A percentile compares a stretch with the other conserved stretches of the same genome.
These are phyloP conservation scores for Coelopa frigida DNA, from an alignment of 1,140 invertebrate genomes.

Conservation along the genomic window DNA sequence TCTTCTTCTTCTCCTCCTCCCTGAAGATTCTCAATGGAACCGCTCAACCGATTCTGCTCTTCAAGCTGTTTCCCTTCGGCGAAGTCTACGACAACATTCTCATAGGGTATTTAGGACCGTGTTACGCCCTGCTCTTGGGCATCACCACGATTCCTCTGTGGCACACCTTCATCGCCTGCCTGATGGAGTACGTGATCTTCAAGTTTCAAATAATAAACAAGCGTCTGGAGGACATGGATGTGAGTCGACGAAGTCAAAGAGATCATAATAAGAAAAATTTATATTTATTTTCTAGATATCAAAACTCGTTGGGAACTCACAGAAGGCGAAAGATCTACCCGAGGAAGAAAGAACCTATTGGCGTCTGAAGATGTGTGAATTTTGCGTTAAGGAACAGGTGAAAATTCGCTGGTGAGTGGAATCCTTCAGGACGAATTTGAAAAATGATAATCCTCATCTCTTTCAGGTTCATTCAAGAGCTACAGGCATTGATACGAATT, in stretches of 20 bases:
- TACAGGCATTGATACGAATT: constrained; percentile 23
- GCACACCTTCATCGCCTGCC: constrained; percentile 35
- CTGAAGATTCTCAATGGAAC: constrained; percentile 15
- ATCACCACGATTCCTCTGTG: constrained; percentile 34
- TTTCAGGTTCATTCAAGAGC: constrained; percentile 21
- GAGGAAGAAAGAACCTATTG: constrained; percentile 15
- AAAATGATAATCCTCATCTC: no score
- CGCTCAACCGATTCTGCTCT: constrained; percentile 26
- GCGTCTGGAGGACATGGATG: no score
- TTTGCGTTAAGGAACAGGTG: constrained; percentile 22
- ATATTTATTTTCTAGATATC: no score
- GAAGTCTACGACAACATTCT: constrained; percentile 29
- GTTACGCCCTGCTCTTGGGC: constrained; percentile 25
- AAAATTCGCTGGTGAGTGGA: constrained; percentile 15
- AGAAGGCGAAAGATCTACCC: no score
- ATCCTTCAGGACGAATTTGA: constrained; percentile 19
- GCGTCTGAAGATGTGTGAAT: constrained; percentile 19
- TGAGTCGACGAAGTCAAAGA: no score
- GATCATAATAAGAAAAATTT: no score
- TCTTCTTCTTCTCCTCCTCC: no score
- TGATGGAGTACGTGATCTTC: constrained; percentile 31
- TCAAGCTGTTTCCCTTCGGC: constrained; percentile 28
- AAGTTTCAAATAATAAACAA: constrained; percentile 25
- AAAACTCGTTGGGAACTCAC: no score
- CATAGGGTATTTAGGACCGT: constrained; percentile 28